Percentiles rank a stretch among this genome's conserved stretches.
These are phyloP conservation scores for Betta splendens DNA, from an alignment of 2,797 vertebrate genomes.

Conservation along the genomic window DNA sequence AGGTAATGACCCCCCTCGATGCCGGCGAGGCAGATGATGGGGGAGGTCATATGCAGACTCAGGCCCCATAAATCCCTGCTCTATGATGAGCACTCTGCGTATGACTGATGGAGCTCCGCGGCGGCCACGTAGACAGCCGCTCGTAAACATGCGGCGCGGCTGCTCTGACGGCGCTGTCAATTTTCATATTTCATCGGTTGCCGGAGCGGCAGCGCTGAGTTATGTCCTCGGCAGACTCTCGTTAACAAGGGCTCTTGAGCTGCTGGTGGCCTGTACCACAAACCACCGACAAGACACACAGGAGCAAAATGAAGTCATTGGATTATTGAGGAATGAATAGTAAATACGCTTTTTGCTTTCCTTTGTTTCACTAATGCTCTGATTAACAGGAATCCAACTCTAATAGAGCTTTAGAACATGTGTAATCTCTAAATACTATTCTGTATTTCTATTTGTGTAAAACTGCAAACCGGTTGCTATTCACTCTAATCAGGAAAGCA, in stretches of 20 bases:
- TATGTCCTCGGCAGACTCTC: conserved; percentile 58
- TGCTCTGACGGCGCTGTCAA: conserved; percentile 70
- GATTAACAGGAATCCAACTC: neutral
- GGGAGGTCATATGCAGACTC: conserved; percentile 75
- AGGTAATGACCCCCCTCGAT: conserved; percentile 76
- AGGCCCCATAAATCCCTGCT: conserved; percentile 77
- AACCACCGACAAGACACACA: conserved; percentile 3
- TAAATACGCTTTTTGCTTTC: too few relatives aligned
- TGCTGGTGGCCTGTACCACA: conserved; percentile 26
- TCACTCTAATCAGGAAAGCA: too few relatives aligned
- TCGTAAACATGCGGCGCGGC: conserved; percentile 76
- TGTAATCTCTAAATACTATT: conserved; percentile 13
- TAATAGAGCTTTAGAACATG: conserved; percentile 2
- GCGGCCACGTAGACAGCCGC: conserved; percentile 74
- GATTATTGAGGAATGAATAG: conserved; percentile 16
- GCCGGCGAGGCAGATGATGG: conserved; percentile 41
- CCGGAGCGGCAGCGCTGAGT: conserved; percentile 66
- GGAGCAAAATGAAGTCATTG: conserved; percentile 11
- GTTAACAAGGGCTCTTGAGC: conserved; percentile 59
- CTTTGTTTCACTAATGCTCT: too few relatives aligned
- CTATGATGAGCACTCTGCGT: conserved; percentile 74
- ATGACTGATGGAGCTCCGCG: conserved; percentile 77
- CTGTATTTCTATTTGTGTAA: too few relatives aligned
- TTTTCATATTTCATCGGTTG: conserved; percentile 82
- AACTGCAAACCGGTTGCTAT: too few relatives aligned